These are phyloP conservation scores for Acinonyx jubatus DNA, from an alignment of 2,113 vertebrate species.

Conservation along the genomic window DNA sequence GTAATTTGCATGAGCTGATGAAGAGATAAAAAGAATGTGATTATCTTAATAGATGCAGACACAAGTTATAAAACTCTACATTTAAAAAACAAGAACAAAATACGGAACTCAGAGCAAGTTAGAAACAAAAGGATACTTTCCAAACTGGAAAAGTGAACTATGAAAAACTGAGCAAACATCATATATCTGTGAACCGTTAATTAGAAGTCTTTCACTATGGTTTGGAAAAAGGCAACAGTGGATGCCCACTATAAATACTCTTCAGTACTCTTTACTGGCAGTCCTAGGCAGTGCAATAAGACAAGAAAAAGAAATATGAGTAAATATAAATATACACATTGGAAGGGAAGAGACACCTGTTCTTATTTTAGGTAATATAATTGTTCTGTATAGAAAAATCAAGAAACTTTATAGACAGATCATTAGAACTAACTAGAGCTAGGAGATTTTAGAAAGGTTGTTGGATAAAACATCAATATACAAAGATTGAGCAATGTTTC, in stretches of 20 bases:
- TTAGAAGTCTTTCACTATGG: neutral
- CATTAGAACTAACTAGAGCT: neutral
- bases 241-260: neutral
- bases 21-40: neutral
- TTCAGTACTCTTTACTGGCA: neutral
- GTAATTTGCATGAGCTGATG: neutral
- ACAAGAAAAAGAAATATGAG: neutral
- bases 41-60: constrained; percentile 20
- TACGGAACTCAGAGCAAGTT: constrained; percentile 1
- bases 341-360: neutral
- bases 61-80: neutral
- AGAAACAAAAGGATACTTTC: constrained; percentile 8
- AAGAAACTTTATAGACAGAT: neutral
- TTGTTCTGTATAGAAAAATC: neutral
- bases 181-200: neutral
- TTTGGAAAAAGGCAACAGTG: neutral
- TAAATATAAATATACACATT: neutral
- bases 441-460: constrained; percentile 41
- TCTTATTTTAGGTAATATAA: constrained; percentile 14
- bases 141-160: neutral
- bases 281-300: neutral
- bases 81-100: constrained; percentile 10
- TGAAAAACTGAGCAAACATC: constrained; percentile 5
- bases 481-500: neutral
- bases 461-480: neutral